phyloP scores from a whole-genome alignment of 2,797 vertebrate species.

The Echeneis naucrates region DNA sequence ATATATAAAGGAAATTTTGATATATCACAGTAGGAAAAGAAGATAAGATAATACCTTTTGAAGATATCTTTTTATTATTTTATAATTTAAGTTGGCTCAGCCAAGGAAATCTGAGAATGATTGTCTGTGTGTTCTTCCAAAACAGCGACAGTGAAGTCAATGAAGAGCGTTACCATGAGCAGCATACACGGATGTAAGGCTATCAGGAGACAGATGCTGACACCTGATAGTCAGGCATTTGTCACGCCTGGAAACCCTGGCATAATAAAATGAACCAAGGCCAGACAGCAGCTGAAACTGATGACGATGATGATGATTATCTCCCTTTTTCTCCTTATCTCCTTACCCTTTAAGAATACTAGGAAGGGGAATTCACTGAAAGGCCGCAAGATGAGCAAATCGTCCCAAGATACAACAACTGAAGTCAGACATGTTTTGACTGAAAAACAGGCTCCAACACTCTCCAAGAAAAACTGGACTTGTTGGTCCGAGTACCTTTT shows the following conservation, averaged over 20 bases:
- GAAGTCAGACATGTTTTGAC: conserved; percentile 18
- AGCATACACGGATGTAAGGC: conserved; percentile 1
- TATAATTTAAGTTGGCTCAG: no score
- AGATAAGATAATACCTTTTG: no score
- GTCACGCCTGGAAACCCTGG: conserved; percentile 15
- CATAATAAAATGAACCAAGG: conserved; percentile 7
- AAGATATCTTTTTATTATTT: no score
- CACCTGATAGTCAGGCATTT: conserved; percentile 22
- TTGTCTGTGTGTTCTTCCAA: conserved; percentile 17
- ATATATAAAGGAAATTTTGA: no score
- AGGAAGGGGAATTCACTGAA: neutral
- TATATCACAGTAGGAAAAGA: no score
- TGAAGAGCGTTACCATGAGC: conserved; percentile 2
- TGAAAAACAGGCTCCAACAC: conserved; percentile 5
- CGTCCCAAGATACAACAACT: neutral
- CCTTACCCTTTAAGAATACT: conserved; percentile 18
- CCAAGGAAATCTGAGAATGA: conserved; percentile 5
- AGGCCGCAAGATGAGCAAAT: conserved; percentile 1
- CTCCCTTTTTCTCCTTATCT: conserved; percentile 11
- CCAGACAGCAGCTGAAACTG: conserved; percentile 31
- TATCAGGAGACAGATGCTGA: conserved; percentile 21
- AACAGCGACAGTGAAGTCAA: conserved; percentile 19
- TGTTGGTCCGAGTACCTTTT: neutral
- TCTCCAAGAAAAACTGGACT: conserved; percentile 14
- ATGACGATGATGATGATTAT: conserved; percentile 20